Base-by-base conservation (phyloP, 2,888 invertebrate genomes). In the Onthophagus sagittarius region DNA sequence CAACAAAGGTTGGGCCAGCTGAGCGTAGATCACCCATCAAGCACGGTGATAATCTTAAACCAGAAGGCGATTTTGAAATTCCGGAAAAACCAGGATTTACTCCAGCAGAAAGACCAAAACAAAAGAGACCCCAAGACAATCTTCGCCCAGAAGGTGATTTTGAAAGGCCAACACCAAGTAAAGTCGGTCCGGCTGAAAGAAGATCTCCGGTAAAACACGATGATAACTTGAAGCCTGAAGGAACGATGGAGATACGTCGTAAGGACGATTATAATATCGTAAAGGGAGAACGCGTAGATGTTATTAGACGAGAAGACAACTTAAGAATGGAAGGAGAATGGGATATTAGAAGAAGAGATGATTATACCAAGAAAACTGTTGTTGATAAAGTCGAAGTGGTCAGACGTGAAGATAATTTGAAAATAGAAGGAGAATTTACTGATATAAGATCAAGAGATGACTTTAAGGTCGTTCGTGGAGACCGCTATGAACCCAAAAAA, bases 381-480 rank as follows among this genome's bases (percentile, higher is more conserved):
- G 77, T 76, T 74, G 92, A 93, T 80, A 86, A 90, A 73, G 88
- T 88, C 1, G 88, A 90, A 75, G 83, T 91, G 0, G 87, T 80
- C 71, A 84, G 67, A 80, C 89, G 88, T 15, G 81, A 81, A 62
- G 87, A 88, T 78, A 87, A 87, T 79, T 81, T 87, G 15, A 81
- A 80, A 76, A 86, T 89, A 11, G 90, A 91, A 84, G 91, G 89
- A n/a, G 86, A 88, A 77, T 86, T 90, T 83, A 85, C 86, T 77
- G 88, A 87, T 81, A 84, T 83, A 74, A 83, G 84, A 77, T 86
- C 85, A 76, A 86, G 86, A 78, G 87, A 89, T 83, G 86, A 89
- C 80, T 87, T 84, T 7, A 83, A 84, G 75, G 85, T 84, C 79
- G 82, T 83, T 23, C 88, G 88, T 32, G 88, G 86, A 9, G 88